phyloP scores from a whole-genome alignment of 2,113 vertebrate species.

The Cranoglanis bouderius region DNA sequence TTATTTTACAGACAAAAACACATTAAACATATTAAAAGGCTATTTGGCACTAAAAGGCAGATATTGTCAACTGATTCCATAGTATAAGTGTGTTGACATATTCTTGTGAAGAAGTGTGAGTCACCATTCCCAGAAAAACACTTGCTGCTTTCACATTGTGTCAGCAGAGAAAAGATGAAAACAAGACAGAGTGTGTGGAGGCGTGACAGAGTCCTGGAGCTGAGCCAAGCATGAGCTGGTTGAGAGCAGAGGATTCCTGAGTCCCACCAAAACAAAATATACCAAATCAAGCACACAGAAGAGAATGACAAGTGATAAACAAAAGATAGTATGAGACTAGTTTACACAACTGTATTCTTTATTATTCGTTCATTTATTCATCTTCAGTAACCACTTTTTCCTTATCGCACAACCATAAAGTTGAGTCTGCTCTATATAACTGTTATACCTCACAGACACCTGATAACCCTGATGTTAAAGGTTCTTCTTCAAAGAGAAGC shows the following conservation, averaged over 20 bases:
- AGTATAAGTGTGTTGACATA: conserved; percentile 20
- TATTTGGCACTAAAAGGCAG: too few species aligned
- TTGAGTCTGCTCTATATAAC: not conserved
- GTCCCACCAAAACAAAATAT: conserved; percentile 10
- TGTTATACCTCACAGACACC: conserved; percentile 10
- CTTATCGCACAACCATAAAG: not conserved
- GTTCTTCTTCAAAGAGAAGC: not conserved
- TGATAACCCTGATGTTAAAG: conserved; percentile 22
- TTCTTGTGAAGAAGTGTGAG: conserved; percentile 15
- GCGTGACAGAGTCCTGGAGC: conserved; percentile 49
- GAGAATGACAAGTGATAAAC: not conserved
- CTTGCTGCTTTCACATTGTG: conserved; percentile 46
- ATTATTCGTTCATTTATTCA: not conserved
- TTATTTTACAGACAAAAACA: not conserved
- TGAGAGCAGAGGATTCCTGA: not conserved
- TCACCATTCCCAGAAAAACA: conserved; percentile 50
- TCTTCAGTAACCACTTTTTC: not conserved
- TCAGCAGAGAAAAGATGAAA: conserved; percentile 59
- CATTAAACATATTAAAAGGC: conserved; percentile 16
- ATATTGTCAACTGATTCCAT: conserved; percentile 14
- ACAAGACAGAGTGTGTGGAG: conserved; percentile 67
- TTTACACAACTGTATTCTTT: not conserved
- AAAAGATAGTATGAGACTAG: conserved; percentile 1
- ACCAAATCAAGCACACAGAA: conserved; percentile 1
- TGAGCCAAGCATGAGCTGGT: conserved; percentile 23